These are phyloP conservation scores for Bos indicus DNA, from an alignment of 2,113 vertebrate species.

Conservation along the genomic window DNA sequence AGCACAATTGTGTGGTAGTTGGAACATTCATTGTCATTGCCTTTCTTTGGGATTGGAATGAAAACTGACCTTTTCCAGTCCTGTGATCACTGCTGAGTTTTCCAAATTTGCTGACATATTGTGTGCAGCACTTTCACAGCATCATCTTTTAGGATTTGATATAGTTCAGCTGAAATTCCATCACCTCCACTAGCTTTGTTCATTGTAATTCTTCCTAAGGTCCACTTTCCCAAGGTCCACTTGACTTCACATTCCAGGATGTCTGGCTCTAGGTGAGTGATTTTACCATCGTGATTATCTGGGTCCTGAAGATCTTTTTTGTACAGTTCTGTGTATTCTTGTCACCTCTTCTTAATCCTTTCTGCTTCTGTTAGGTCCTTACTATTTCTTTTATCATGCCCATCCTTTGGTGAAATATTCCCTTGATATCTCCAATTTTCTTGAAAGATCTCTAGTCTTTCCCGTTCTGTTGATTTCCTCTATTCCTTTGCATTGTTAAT, in stretches of 20 bases:
- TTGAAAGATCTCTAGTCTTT: neutral
- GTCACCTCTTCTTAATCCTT: neutral
- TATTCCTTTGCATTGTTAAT: neutral
- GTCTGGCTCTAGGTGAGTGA: neutral
- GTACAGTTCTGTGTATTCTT: neutral
- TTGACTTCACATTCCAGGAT: neutral
- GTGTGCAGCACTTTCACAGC: neutral
- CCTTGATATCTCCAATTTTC: neutral
- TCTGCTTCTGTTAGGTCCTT: neutral
- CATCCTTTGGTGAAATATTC: neutral
- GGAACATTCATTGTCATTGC: neutral
- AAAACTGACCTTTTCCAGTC: neutral
- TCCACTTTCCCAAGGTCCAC: neutral
- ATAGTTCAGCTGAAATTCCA: neutral
- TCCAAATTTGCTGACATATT: neutral
- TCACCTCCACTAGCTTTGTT: neutral
- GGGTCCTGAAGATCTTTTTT: neutral
- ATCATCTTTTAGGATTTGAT: neutral
- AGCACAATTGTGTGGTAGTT: neutral
- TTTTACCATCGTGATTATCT: neutral
- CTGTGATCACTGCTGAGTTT: neutral
- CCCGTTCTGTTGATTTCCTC: neutral
- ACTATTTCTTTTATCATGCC: neutral
- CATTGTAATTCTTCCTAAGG: neutral
- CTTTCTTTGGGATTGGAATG: neutral